Percentiles rank a stretch among this genome's conserved stretches.
Evolutionary conservation across 2,113 vertebrate genomes (phyloP).

Genomic region (Axis porcinus): DNA sequence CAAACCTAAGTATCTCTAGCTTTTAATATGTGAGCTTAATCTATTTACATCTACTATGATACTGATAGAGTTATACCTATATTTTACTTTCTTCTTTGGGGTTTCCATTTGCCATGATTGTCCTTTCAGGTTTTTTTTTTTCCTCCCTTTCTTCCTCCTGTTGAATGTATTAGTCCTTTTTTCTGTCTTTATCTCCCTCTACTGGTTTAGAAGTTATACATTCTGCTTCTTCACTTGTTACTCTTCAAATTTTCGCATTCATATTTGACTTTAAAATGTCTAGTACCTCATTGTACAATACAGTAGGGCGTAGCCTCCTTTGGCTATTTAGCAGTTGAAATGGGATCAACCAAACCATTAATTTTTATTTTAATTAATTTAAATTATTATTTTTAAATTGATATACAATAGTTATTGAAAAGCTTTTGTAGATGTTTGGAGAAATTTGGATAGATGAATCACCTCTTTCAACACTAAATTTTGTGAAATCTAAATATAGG

Average conservation of each 20-base stretch:
- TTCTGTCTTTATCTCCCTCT: neutral
- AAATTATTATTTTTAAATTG: neutral
- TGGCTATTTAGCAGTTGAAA: neutral
- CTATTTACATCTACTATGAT: neutral
- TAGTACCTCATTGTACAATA: rapidly evolving
- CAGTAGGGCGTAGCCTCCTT: neutral
- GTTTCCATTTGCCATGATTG: neutral
- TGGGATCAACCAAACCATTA: neutral
- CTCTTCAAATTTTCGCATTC: neutral
- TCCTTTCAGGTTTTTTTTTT: neutral
- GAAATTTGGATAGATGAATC: neutral
- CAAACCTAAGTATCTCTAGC: neutral
- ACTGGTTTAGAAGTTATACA: neutral
- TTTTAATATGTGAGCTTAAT: neutral
- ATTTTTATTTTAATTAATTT: neutral
- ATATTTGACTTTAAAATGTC: neutral
- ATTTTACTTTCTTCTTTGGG: neutral
- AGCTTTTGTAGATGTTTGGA: neutral
- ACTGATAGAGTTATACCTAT: neutral
- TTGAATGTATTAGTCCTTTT: neutral
- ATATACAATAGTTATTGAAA: neutral
- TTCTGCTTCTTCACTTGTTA: neutral
- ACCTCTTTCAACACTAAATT: neutral
- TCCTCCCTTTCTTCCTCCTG: neutral
- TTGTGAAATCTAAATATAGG: neutral